Conservation (phyloP, 1,140 invertebrate species). For the Drosophila lini region DNA sequence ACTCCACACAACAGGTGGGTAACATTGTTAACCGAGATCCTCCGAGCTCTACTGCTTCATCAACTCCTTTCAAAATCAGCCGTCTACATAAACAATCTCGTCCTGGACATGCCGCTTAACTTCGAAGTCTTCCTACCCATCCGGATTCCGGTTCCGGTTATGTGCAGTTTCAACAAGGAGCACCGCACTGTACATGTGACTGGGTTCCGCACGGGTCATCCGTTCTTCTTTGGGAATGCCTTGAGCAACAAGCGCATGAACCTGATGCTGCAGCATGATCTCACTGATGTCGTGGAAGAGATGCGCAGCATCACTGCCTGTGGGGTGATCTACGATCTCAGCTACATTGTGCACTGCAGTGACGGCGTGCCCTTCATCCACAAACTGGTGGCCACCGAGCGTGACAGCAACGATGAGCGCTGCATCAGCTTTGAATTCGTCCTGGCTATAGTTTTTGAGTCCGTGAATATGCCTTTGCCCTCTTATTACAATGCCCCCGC, state of each 20-base stretch:
- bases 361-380: constrained; percentile 42
- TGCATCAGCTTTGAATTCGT: constrained; percentile 57
- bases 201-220: constrained; percentile 7
- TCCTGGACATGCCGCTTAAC: constrained; percentile 47
- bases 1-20: constrained; percentile 33
- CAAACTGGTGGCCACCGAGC: constrained; percentile 32
- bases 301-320: not conserved
- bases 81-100: constrained; percentile 11
- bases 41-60: not conserved
- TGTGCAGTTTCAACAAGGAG: constrained; percentile 8
- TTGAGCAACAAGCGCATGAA: constrained; percentile 51
- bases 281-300: constrained; percentile 5
- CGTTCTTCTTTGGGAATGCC: constrained; percentile 51
- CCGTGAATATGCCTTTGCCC: constrained; percentile 21
- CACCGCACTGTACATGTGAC: constrained; percentile 31
- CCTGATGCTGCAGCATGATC: constrained; percentile 32
- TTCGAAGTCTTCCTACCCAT: constrained; percentile 60
- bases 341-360: constrained; percentile 13
- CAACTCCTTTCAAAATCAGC: constrained; percentile 11
- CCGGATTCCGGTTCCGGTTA: constrained; percentile 21
- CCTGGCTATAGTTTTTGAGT: constrained; percentile 45
- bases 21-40: not conserved
- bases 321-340: constrained; percentile 27
- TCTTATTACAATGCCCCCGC: constrained; percentile 27
- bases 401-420: not conserved